phyloP scores from a whole-genome alignment of 2,113 vertebrate species.

The Jacana jacana region DNA sequence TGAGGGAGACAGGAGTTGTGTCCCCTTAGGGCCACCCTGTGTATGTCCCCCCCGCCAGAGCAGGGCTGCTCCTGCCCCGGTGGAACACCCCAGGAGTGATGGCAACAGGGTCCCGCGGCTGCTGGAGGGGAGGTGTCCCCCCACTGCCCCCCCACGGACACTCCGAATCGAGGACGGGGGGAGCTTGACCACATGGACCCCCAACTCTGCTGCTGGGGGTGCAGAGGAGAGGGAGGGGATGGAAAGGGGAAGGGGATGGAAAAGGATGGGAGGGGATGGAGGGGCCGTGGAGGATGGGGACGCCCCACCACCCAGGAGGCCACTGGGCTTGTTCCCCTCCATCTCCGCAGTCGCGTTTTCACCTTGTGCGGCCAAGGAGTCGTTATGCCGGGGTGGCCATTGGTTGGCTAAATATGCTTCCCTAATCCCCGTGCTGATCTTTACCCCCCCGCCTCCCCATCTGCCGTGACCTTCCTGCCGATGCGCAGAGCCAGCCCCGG shows the following conservation, averaged over 20 bases:
- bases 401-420: conserved; percentile 76
- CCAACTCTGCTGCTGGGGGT: too few relatives aligned
- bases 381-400: conserved; percentile 46
- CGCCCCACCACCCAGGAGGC: neutral
- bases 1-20: accelerated
- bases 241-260: neutral
- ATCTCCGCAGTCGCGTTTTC: conserved; percentile 13
- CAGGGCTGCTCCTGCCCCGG: neutral
- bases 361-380: conserved; percentile 59
- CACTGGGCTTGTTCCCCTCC: neutral
- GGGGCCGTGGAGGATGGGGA: neutral
- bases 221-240: too few relatives aligned
- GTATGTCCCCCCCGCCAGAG: neutral
- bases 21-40: neutral
- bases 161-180: neutral
- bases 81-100: neutral
- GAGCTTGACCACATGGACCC: too few relatives aligned
- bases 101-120: accelerated
- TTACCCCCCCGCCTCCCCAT: conserved; percentile 66
- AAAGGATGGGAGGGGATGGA: too few relatives aligned
- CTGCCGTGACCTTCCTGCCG: conserved; percentile 53
- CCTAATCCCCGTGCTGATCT: conserved; percentile 72
- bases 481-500: neutral
- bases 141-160: neutral
- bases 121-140: neutral